Evolutionary conservation across 2,113 vertebrate genomes (phyloP), one percentile per base, ranked within the genome.

Genomic region (Paedocypris sp.): DNA sequence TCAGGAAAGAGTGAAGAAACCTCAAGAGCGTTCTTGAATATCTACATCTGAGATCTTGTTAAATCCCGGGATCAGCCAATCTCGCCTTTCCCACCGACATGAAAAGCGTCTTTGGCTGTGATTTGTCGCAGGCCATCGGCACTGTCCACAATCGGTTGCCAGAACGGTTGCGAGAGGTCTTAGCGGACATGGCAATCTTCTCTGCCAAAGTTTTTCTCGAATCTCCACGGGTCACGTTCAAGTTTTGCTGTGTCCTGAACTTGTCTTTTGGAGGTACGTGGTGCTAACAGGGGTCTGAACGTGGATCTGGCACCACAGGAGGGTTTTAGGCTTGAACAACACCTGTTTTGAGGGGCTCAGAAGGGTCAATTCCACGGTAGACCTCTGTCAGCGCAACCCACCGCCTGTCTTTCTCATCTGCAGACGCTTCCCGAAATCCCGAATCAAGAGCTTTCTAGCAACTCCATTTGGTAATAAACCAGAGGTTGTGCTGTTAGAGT

Each of bases 61-160:
- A 77, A 82, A 77, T 69, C 76, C 76, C 4, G 65, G 76, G 76
- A 68, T 80, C 72, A 79, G 70, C 65, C 69, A 18, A 62, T 74
- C 74, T 71, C 66, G 43, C 63, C 62, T 77, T 83, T 86, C 82
- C 78, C 83, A 84, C 79, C 77, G 59, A 77, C 72, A 77, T 82
- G 43, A 85, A 83, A 80, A 70, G 62, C 16, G 19, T 39, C 63
- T 58, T 67, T 53, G 60, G 62, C 75, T 6, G 16, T 66, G 29
- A 32, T 69, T 57, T 70, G 62, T 61, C 6, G 35, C 41, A 64
- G 69, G 71, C 73, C 59, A 61, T 64, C 73, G 74, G 64, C 66
- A 70, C n/a, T 47, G 54, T 60, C 50, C 42, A 50, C 65, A 39
- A 69, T 50, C 15, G 51, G 38, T 28, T 46, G 41, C 3, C n/a